Evolutionary conservation across 1,140 invertebrate genomes (phyloP).

Genomic region (Ganaspis sp.): DNA sequence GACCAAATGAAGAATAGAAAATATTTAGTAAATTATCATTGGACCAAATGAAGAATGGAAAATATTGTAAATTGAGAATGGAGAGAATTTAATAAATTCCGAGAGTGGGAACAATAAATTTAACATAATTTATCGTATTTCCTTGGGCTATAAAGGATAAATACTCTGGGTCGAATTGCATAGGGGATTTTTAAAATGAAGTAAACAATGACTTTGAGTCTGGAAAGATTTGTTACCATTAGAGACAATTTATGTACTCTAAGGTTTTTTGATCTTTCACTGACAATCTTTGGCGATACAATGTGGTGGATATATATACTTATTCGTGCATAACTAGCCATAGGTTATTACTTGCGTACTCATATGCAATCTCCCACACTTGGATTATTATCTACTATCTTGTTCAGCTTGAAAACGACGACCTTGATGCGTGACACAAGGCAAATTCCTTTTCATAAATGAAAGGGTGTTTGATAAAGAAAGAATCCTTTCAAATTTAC

Average conservation of each 20-base stretch:
- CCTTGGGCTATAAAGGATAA: not conserved
- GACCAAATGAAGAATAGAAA: not conserved
- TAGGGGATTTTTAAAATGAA: not conserved
- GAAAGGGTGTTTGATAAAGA: slow-evolving; percentile 9
- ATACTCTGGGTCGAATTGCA: not conserved
- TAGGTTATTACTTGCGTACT: not conserved
- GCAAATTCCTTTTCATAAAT: not conserved
- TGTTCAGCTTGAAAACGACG: not conserved
- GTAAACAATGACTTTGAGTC: not conserved
- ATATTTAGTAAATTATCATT: too few relatives aligned
- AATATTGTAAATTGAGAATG: not conserved
- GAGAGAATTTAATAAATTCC: not conserved
- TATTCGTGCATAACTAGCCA: not conserved
- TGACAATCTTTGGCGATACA: not conserved
- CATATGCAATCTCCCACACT: slow-evolving; percentile 10
- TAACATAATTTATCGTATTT: not conserved
- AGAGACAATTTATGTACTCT: slow-evolving; percentile 9
- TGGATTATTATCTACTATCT: slow-evolving; percentile 20
- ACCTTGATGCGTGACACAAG: slow-evolving; percentile 7
- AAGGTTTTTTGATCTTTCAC: not conserved
- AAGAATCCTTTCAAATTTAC: not conserved
- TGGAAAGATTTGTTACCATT: slow-evolving; percentile 1
- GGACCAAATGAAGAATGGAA: not conserved
- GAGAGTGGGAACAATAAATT: not conserved
- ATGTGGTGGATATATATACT: not conserved